These are phyloP conservation scores for Puntigrus tetrazona DNA, from an alignment of 2,113 vertebrate species.

Conservation along the genomic window DNA sequence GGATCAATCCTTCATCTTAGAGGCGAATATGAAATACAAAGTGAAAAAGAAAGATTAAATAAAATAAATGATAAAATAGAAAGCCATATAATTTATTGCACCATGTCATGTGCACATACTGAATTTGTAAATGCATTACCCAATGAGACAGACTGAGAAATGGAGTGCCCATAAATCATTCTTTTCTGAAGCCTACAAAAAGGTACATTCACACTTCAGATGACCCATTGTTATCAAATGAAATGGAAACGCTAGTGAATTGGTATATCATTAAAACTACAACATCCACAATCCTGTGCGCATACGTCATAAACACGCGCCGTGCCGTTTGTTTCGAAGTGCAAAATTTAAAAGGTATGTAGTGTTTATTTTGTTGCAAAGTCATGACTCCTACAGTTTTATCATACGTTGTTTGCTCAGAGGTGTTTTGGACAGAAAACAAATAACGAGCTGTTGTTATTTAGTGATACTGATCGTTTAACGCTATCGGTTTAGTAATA, in stretches of 20 bases:
- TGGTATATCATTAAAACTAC: neutral
- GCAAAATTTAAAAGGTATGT: constrained; percentile 28
- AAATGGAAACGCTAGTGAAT: neutral
- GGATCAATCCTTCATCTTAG: neutral
- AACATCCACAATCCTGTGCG: constrained; percentile 15
- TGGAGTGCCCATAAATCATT: neutral
- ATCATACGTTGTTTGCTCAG: too few relatives aligned
- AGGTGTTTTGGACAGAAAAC: neutral
- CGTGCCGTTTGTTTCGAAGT: neutral
- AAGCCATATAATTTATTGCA: neutral
- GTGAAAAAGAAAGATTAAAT: neutral
- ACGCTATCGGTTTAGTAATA: neutral
- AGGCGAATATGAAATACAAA: neutral
- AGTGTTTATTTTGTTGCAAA: neutral
- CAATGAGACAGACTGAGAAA: neutral
- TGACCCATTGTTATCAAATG: neutral
- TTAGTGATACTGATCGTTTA: neutral
- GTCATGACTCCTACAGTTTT: neutral
- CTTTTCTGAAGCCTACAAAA: neutral
- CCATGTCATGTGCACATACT: neutral
- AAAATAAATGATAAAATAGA: neutral
- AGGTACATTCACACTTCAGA: neutral
- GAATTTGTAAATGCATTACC: neutral
- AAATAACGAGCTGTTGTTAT: neutral
- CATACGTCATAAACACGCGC: constrained; percentile 33